Percentiles rank a stretch among this genome's conserved stretches.
These are phyloP conservation scores for Chloroceryle inda DNA, from an alignment of 2,797 vertebrate genomes.

Conservation along the genomic window DNA sequence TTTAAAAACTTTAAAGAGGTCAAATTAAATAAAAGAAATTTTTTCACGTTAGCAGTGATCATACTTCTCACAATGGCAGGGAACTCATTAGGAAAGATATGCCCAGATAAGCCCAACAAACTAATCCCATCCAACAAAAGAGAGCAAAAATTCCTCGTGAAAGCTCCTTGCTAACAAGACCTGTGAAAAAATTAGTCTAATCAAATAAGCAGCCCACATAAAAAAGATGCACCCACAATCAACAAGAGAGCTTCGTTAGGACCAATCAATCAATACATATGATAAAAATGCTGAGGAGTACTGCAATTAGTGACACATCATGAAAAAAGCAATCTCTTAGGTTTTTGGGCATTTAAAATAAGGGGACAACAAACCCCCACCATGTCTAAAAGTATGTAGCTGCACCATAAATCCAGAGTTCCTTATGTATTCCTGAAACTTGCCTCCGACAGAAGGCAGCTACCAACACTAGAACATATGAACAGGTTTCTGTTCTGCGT, in stretches of 20 bases:
- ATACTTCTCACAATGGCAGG: background rate
- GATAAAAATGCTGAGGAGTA: background rate
- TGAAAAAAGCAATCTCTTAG: background rate
- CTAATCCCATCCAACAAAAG: background rate
- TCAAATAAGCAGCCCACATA: background rate
- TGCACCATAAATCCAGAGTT: background rate
- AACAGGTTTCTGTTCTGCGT: background rate
- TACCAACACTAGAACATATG: background rate
- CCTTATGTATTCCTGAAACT: background rate
- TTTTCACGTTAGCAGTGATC: background rate
- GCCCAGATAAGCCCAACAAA: background rate
- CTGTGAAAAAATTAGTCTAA: background rate
- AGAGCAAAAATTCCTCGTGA: background rate
- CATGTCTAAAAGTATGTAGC: background rate
- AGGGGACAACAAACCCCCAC: background rate
- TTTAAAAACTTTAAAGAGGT: background rate
- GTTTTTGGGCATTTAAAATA: background rate
- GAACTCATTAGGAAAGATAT: background rate
- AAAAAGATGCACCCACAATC: background rate
- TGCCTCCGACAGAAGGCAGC: background rate
- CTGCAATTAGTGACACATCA: background rate
- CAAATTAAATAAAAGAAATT: background rate
- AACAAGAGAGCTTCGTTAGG: background rate
- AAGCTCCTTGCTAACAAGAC: background rate
- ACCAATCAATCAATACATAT: background rate